Percentiles rank a stretch among this genome's conserved stretches.
Evolutionary conservation across 2,797 vertebrate genomes (phyloP).

Genomic region (Pangasius djambal): DNA sequence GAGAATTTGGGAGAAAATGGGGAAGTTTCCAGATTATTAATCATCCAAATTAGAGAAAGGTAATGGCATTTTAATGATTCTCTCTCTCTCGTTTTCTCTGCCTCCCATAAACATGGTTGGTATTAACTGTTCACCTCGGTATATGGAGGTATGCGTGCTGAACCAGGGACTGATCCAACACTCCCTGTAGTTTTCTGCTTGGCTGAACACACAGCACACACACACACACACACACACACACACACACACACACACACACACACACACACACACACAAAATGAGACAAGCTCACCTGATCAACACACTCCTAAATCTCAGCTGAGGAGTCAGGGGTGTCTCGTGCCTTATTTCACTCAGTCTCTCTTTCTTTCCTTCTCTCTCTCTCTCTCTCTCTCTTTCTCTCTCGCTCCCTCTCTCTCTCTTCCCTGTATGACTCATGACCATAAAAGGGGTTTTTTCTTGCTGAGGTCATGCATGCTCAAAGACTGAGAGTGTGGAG

Average conservation of each 20-base stretch:
- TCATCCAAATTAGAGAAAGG: background rate
- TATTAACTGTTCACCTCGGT: conserved; percentile 4
- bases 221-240: too few species aligned
- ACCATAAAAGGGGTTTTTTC: conserved; percentile 53
- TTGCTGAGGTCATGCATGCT: conserved; percentile 46
- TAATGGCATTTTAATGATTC: background rate
- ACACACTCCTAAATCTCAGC: conserved; percentile 38
- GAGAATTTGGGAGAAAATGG: background rate
- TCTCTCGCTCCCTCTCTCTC: conserved; percentile 2
- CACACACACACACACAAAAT: background rate
- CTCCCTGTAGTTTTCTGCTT: background rate
- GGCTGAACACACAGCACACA: background rate
- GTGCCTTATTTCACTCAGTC: conserved; percentile 4
- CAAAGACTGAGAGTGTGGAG: conserved; percentile 7
- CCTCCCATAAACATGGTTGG: background rate
- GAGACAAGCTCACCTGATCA: conserved; percentile 24
- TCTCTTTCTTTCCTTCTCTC: background rate
- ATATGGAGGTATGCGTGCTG: background rate
- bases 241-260: background rate
- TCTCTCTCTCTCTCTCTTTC: background rate
- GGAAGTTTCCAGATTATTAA: background rate
- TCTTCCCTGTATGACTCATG: conserved; percentile 42
- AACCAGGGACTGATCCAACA: background rate
- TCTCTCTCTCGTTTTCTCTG: background rate
- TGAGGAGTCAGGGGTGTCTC: conserved; percentile 30